These are phyloP conservation scores for Phasianus colchicus DNA, from an alignment of 2,113 vertebrate species.

Conservation along the genomic window DNA sequence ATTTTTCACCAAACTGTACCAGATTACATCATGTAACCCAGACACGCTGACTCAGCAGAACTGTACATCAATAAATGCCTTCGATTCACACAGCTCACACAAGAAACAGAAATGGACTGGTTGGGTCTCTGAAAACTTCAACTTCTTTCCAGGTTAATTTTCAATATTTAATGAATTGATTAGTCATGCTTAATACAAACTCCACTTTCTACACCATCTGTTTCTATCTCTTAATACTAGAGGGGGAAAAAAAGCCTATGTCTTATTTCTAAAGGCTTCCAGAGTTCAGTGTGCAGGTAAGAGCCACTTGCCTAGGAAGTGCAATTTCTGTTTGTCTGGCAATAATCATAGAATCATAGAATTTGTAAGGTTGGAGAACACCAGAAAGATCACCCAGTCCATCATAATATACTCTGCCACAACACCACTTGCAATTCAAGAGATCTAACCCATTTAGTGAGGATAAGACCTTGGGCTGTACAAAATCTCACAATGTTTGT, in stretches of 20 bases:
- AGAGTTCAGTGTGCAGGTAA: neutral
- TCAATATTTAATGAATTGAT: neutral
- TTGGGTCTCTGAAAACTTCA: neutral
- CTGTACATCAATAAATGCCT: neutral
- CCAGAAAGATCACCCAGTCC: too few relatives aligned
- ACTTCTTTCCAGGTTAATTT: neutral
- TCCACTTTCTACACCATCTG: neutral
- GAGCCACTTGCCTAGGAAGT: neutral
- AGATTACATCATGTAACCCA: neutral
- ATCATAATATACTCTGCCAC: neutral
- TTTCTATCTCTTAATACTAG: neutral
- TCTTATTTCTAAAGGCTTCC: neutral
- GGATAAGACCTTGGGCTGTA: neutral
- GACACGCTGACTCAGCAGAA: neutral
- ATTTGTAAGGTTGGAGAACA: too few relatives aligned
- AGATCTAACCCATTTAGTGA: neutral
- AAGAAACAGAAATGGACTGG: neutral
- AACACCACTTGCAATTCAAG: neutral
- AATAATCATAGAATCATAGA: neutral
- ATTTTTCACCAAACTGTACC: neutral
- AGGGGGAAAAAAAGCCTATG: neutral
- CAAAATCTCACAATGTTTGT: neutral
- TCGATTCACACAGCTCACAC: fast-evolving
- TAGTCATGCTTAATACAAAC: neutral
- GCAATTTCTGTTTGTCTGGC: neutral